Conservation (phyloP, 2,888 invertebrate genomes). For the Drosophila demipolita region DNA sequence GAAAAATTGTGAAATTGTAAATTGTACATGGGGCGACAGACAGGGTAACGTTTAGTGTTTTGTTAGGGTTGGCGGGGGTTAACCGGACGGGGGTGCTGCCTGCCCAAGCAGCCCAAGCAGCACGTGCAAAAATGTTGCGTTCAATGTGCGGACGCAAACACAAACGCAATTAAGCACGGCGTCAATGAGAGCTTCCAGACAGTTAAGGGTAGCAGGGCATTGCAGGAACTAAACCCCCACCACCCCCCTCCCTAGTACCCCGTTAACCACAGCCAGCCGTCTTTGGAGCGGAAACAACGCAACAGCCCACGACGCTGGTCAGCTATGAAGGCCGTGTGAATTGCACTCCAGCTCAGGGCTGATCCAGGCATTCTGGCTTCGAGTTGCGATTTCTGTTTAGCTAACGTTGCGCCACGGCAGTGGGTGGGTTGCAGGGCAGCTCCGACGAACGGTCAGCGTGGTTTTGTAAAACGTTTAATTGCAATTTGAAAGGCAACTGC, state of each 20-base stretch:
- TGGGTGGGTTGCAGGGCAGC: conserved; percentile 19
- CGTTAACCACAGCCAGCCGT: conserved; percentile 19
- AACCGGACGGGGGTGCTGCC: neutral
- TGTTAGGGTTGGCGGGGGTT: conserved; percentile 12
- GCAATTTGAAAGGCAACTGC: conserved; percentile 75
- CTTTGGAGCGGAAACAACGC: conserved; percentile 75
- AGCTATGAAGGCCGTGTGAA: conserved; percentile 63
- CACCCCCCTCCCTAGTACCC: neutral
- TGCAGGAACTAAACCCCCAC: conserved; percentile 1
- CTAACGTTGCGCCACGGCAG: conserved; percentile 58
- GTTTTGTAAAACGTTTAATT: conserved; percentile 82
- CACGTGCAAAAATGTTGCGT: conserved; percentile 77
- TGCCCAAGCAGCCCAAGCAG: conserved; percentile 36
- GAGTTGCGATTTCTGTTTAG: conserved; percentile 58
- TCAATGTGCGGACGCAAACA: conserved; percentile 73
- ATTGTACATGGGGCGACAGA: conserved; percentile 41
- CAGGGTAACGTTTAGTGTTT: conserved; percentile 31
- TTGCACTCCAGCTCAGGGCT: conserved; percentile 54
- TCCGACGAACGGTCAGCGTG: conserved; percentile 73
- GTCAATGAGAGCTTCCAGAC: conserved; percentile 66
- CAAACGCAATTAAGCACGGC: conserved; percentile 80
- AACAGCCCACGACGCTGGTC: conserved; percentile 62
- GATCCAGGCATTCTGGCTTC: conserved; percentile 36
- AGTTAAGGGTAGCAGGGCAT: neutral
- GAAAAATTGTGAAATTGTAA: conserved; percentile 65